A percentile compares a stretch with the other conserved stretches of the same genome.
Conservation (phyloP, 1,140 invertebrate genomes). For the Habropoda laboriosa region DNA sequence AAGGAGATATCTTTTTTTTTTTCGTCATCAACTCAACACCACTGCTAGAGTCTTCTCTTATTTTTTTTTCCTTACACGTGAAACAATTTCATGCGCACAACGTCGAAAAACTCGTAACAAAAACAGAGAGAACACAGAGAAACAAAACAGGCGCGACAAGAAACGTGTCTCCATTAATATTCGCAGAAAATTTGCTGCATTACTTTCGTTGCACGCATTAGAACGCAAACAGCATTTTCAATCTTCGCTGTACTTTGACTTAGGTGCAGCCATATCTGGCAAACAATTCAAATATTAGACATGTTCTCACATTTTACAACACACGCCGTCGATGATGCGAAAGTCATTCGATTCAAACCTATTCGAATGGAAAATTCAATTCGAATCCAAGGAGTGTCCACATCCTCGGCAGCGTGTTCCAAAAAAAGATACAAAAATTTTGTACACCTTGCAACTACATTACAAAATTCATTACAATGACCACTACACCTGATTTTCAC, state of each 20-base stretch:
- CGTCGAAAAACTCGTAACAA: constrained; percentile 50
- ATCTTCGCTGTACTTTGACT: constrained; percentile 65
- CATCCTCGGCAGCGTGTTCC: constrained; percentile 27
- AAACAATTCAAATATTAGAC: constrained; percentile 72
- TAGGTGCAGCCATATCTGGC: constrained; percentile 74
- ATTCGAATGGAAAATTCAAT: too few relatives aligned
- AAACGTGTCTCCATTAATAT: constrained; percentile 53
- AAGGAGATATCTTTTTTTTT: constrained; percentile 3
- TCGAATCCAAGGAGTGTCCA: neutral
- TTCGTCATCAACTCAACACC: neutral
- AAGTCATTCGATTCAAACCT: neutral
- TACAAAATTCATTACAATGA: constrained; percentile 24
- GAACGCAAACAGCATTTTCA: constrained; percentile 57
- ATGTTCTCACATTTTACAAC: constrained; percentile 17
- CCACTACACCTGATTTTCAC: constrained; percentile 7
- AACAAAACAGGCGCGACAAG: constrained; percentile 48
- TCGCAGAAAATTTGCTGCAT: constrained; percentile 55
- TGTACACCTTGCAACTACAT: constrained; percentile 39
- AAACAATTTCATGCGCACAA: constrained; percentile 54
- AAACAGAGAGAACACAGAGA: constrained; percentile 42
- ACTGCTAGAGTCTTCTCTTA: neutral
- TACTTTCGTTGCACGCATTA: constrained; percentile 54
- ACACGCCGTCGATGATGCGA: constrained; percentile 21
- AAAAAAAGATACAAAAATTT: constrained; percentile 11
- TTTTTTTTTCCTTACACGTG: constrained; percentile 6